A percentile compares a stretch with the other conserved stretches of the same genome.
Evolutionary conservation across 2,797 vertebrate genomes (phyloP).

Genomic region (Cryptoblepharus egeriae): DNA sequence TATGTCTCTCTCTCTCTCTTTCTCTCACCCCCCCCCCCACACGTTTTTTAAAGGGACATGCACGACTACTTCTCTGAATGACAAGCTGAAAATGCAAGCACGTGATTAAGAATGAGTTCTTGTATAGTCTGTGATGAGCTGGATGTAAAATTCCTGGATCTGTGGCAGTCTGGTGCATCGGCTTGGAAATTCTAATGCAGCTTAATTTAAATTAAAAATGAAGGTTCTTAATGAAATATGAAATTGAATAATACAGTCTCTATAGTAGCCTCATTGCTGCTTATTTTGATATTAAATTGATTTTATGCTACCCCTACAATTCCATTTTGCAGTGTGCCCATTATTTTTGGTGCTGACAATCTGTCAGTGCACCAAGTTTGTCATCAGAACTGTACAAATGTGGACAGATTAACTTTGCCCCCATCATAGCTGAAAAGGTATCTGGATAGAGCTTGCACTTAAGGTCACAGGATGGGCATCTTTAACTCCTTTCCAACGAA

Average conservation of each 20-base stretch:
- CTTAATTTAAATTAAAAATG: conserved; percentile 49
- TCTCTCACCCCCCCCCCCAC: neutral
- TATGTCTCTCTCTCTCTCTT: too few relatives aligned
- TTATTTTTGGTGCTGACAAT: conserved; percentile 7
- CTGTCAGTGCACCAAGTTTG: neutral
- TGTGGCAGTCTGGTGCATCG: conserved; percentile 26
- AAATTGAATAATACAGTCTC: conserved; percentile 25
- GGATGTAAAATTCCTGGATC: conserved; percentile 34
- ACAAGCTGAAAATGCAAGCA: conserved; percentile 17
- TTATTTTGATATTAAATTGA: conserved; percentile 48
- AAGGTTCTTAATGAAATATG: conserved; percentile 44
- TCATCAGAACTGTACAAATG: neutral
- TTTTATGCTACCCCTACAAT: conserved; percentile 18
- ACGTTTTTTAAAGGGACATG: neutral
- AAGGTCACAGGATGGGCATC: neutral
- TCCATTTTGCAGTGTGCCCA: conserved; percentile 23
- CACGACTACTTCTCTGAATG: conserved; percentile 14
- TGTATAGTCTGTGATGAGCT: conserved; percentile 19
- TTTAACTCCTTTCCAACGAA: neutral
- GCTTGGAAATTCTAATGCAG: conserved; percentile 36
- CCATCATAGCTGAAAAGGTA: neutral
- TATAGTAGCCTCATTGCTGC: neutral
- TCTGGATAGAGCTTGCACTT: neutral
- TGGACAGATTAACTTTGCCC: neutral
- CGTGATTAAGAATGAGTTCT: conserved; percentile 21